phyloP scores from a whole-genome alignment of 2,797 vertebrate species.

The Tauraco hartlaubi region DNA sequence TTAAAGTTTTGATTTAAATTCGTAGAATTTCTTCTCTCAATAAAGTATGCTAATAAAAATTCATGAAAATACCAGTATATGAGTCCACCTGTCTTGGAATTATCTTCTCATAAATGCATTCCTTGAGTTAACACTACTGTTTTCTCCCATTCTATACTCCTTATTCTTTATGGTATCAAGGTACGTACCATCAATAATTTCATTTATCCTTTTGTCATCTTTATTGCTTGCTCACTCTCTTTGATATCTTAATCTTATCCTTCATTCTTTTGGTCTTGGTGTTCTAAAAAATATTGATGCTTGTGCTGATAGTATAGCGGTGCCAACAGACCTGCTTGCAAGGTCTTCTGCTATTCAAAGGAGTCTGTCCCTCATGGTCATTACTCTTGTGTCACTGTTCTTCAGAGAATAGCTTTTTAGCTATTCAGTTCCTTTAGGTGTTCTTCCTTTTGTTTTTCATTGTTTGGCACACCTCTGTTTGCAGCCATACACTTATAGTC shows the following conservation, averaged over 20 bases:
- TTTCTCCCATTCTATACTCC: neutral
- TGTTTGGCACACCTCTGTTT: neutral
- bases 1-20: neutral
- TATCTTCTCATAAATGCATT: neutral
- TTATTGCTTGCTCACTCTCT: neutral
- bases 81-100: neutral
- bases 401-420: neutral
- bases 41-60: neutral
- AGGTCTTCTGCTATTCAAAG: neutral
- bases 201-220: neutral
- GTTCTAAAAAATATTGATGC: neutral
- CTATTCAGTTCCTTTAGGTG: neutral
- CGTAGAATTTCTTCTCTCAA: neutral
- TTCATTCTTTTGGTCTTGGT: neutral
- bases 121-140: neutral
- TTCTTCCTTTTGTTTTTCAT: neutral
- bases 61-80: neutral
- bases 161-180: neutral
- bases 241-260: neutral
- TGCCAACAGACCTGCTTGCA: neutral
- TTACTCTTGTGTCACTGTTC: neutral
- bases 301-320: neutral
- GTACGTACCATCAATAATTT: neutral
- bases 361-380: neutral
- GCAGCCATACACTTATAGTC: neutral